Conservation (phyloP, 2,797 vertebrate genomes). For the Hydrophis major region DNA sequence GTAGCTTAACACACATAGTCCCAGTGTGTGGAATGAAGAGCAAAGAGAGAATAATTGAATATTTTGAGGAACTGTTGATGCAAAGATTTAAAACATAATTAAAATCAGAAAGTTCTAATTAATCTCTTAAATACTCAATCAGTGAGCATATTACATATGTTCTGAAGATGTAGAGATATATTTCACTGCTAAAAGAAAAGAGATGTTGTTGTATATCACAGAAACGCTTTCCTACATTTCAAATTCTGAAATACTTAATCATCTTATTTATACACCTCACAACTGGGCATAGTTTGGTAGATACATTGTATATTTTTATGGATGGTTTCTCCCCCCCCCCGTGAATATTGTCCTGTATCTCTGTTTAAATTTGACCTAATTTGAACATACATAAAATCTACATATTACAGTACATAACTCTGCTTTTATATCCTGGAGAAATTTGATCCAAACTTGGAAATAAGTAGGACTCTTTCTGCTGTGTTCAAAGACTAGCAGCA, state of each 20-base stretch:
- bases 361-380: neutral
- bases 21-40: slow-evolving; percentile 27
- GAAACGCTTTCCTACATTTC: neutral
- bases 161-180: neutral
- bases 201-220: neutral
- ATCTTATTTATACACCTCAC: neutral
- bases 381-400: neutral
- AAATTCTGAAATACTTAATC: neutral
- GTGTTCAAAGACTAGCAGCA: too few species aligned
- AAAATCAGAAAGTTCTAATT: slow-evolving; percentile 21
- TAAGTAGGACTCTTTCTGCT: neutral
- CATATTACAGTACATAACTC: neutral
- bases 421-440: neutral
- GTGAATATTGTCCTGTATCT: neutral
- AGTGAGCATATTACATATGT: neutral
- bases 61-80: slow-evolving; percentile 31
- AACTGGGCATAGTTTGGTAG: neutral
- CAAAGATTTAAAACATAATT: slow-evolving; percentile 39
- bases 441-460: neutral
- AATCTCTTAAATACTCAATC: slow-evolving; percentile 18
- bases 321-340: neutral
- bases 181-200: neutral
- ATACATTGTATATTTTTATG: neutral
- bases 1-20: slow-evolving; percentile 32
- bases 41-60: slow-evolving; percentile 52